These are phyloP conservation scores for Achlya flavicornis DNA, from an alignment of 2,888 invertebrate genomes.

Conservation along the genomic window DNA sequence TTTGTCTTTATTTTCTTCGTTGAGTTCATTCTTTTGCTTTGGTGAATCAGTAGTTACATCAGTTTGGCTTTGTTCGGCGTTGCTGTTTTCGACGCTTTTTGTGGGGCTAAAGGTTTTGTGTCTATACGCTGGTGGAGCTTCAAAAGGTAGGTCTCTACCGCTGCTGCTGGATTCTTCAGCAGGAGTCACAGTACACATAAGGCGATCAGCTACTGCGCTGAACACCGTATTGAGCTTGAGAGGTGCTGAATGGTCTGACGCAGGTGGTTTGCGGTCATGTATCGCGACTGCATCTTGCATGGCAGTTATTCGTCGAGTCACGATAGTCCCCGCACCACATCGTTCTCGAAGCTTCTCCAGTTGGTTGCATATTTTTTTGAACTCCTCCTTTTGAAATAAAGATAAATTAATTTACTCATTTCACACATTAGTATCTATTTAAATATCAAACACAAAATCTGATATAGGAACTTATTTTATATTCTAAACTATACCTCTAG, in stretches of 20 bases:
- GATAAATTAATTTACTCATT: neutral
- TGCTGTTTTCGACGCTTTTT: slow-evolving; percentile 69
- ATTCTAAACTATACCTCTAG: slow-evolving; percentile 56
- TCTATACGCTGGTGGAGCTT: slow-evolving; percentile 74
- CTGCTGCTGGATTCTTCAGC: slow-evolving; percentile 80
- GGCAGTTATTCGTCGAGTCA: slow-evolving; percentile 89
- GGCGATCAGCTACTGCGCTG: slow-evolving; percentile 79
- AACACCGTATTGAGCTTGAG: slow-evolving; percentile 80
- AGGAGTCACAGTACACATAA: slow-evolving; percentile 80
- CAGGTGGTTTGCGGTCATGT: slow-evolving; percentile 80
- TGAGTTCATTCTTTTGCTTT: slow-evolving; percentile 57
- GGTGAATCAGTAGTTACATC: slow-evolving; percentile 75
- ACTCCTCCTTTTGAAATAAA: slow-evolving; percentile 87
- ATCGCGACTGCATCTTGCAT: slow-evolving; percentile 91
- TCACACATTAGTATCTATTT: too few species aligned
- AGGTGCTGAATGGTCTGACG: slow-evolving; percentile 75
- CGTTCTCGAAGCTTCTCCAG: slow-evolving; percentile 91
- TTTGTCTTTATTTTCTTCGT: slow-evolving; percentile 63
- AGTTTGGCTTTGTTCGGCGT: slow-evolving; percentile 72
- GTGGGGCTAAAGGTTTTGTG: slow-evolving; percentile 80
- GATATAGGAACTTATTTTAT: neutral
- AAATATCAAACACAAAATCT: neutral
- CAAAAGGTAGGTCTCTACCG: slow-evolving; percentile 75
- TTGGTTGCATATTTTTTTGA: slow-evolving; percentile 90
- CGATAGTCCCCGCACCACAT: slow-evolving; percentile 88